Base-by-base conservation (phyloP, 2,888 invertebrate species). In the Epirrita christyi region DNA sequence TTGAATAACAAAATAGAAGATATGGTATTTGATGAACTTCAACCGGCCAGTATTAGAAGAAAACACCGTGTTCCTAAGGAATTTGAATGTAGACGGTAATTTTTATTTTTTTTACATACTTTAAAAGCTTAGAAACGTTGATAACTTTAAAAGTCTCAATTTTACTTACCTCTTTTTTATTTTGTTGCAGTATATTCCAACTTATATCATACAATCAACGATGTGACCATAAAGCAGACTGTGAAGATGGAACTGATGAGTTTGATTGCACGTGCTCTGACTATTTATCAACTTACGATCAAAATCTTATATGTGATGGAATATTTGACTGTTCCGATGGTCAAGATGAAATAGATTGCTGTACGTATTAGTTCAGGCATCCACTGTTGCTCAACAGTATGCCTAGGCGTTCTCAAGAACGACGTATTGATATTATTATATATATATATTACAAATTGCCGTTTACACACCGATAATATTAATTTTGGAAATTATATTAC, bases 221-320 rank as follows among this genome's bases (percentile, higher is more conserved):
- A 28, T 97, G 97, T 78, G 93, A 97, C 73, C 93, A 93, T 41
- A 86, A 93, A 56, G 83, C 94, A 13, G 96, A 97, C 73, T 97
- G 97, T 78, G 96, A 97, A 83, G 97, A 97, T 85, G 96, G 95
- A 4, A 95, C 95, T 0, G 97, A 97, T 80, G 97, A 97, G 84
- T 77, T 92, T 5, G 86, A 93, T 58, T 97, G 97, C 76, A 93
- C 92, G 0, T 97, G 97, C 75, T 90, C 86, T n/a, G 96, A 96
- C 73, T 94, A 94, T 71, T 83, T 97, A 41, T 80, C 81, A 53
- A 85, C 88, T 11, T 73, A 81, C 43, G 78, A 91, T 59, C 90
- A 93, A 9, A 82, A 88, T 7, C 91, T 95, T 0, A 88, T 97
- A 61, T 97, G 97, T 79, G 95, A 97, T 81, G 96, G 96, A 14